Evolutionary conservation across 1,140 invertebrate species (phyloP), one percentile per base, ranked within the genome.

Genomic region (Gonatopus flavifemur): DNA sequence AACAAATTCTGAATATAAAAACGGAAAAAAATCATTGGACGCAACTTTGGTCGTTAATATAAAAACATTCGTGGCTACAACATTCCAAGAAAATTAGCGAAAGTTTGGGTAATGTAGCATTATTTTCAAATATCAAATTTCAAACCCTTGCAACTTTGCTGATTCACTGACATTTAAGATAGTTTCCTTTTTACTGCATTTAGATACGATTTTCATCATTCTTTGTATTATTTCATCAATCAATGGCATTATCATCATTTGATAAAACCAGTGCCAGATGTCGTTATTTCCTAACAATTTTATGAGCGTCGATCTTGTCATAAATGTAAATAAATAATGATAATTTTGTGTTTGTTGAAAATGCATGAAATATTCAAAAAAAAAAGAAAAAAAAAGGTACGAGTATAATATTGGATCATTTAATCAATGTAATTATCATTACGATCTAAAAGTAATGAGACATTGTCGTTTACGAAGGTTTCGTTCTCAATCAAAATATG

Each of bases 61-160:
- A n/a, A n/a, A n/a, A n/a, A n/a, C n/a, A 31, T 13, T 20, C 38
- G 20, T 35, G 13, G 10, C 13, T 41, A 40, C 15, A 39, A 59
- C 44, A 55, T 53, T 59, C 55, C 45, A 18, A 53, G 38, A 24
- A 52, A 40, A 52, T 44, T 46, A 15, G n/a, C 13, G 19, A 38
- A 25, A 36, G 35, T 4, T 56, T 47, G 19, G 42, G 31, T 4
- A 45, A 43, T 25, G 10, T 37, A 47, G 39, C 16, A 5, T 44
- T 39, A 51, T 8, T 8, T 16, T 40, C 3, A 10, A 52, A 32
- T 31, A 48, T 32, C 28, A 31, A 42, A 47, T 31, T 47, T 18
- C 41, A 32, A 21, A 41, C 5, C 18, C 5, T 37, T 15, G 8
- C 16, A 25, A 41, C 1, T 38, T 22, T 1, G 20, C 3, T 16